Evolutionary conservation across 2,888 invertebrate species (phyloP).

Genomic region (Sacculina carcini): DNA sequence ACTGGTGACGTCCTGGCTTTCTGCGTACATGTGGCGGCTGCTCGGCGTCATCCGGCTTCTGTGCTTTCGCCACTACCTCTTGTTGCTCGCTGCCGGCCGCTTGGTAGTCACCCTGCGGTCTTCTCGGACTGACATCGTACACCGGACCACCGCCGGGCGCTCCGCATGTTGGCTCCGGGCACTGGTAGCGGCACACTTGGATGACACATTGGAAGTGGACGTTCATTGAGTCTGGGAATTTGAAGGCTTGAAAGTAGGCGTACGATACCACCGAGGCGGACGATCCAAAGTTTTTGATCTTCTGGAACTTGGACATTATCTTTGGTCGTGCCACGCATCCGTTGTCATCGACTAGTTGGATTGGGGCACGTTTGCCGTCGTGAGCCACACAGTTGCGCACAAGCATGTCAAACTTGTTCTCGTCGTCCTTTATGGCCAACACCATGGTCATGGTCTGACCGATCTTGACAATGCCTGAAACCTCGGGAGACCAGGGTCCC

Average conservation of each 20-base stretch:
- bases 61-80: slow-evolving; percentile 23
- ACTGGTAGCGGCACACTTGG: slow-evolving; percentile 76
- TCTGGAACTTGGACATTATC: slow-evolving; percentile 76
- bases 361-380: slow-evolving; percentile 42
- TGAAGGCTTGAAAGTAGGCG: slow-evolving; percentile 88
- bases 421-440: slow-evolving; percentile 75
- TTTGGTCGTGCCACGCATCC: slow-evolving; percentile 80
- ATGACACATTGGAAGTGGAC: slow-evolving; percentile 91
- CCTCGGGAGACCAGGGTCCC: slow-evolving; percentile 85
- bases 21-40: slow-evolving; percentile 31
- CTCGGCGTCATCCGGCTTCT: slow-evolving; percentile 48
- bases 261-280: slow-evolving; percentile 81
- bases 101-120: slow-evolving; percentile 7
- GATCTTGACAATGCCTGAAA: slow-evolving; percentile 74
- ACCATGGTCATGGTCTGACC: slow-evolving; percentile 95
- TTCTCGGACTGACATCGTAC: neutral
- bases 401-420: slow-evolving; percentile 81
- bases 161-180: slow-evolving; percentile 67
- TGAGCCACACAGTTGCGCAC: slow-evolving; percentile 82
- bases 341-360: slow-evolving; percentile 52
- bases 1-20: slow-evolving; percentile 15
- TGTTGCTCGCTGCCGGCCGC: slow-evolving; percentile 9
- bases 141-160: slow-evolving; percentile 11
- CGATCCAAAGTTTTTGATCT: slow-evolving; percentile 81
- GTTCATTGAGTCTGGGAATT: slow-evolving; percentile 89